A percentile compares a stretch with the other conserved stretches of the same genome.
These are phyloP conservation scores for Neosilurus hyrtlii DNA, from an alignment of 2,797 vertebrate genomes.

Conservation along the genomic window DNA sequence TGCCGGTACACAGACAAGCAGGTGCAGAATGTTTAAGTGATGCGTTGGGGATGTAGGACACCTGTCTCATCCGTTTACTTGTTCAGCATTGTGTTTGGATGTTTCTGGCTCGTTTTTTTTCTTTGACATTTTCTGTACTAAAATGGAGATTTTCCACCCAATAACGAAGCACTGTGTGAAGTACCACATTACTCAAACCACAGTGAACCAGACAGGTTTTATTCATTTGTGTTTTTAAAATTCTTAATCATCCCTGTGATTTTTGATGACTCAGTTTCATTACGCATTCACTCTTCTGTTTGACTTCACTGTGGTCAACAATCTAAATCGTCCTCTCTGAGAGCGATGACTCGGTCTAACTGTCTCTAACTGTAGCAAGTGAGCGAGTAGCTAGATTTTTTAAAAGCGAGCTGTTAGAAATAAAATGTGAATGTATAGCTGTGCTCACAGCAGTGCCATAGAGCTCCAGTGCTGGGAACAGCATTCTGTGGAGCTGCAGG, in stretches of 20 bases:
- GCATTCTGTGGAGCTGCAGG: not conserved
- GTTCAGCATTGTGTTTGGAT: not conserved
- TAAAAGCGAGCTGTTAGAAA: not conserved
- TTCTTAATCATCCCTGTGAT: not conserved
- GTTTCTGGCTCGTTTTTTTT: not conserved
- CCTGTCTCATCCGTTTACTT: not conserved
- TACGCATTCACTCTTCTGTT: not conserved
- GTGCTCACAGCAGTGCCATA: not conserved
- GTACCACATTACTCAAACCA: not conserved
- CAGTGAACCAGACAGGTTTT: not conserved
- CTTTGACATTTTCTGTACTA: not conserved
- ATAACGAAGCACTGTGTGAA: not conserved
- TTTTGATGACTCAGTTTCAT: not conserved
- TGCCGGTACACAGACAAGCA: constrained; percentile 5
- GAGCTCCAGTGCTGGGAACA: not conserved
- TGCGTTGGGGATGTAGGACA: not conserved
- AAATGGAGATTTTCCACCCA: not conserved
- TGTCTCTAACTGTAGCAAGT: not conserved
- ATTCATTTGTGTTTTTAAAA: not conserved
- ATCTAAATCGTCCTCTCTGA: not conserved
- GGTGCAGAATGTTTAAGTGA: constrained; percentile 13
- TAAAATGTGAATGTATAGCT: not conserved
- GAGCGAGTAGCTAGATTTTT: not conserved
- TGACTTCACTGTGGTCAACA: not conserved
- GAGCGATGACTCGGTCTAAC: too few species aligned